Percentiles rank a stretch among this genome's conserved stretches.
Evolutionary conservation across 1,140 invertebrate genomes (phyloP).

Genomic region (Dendroctonus valens): DNA sequence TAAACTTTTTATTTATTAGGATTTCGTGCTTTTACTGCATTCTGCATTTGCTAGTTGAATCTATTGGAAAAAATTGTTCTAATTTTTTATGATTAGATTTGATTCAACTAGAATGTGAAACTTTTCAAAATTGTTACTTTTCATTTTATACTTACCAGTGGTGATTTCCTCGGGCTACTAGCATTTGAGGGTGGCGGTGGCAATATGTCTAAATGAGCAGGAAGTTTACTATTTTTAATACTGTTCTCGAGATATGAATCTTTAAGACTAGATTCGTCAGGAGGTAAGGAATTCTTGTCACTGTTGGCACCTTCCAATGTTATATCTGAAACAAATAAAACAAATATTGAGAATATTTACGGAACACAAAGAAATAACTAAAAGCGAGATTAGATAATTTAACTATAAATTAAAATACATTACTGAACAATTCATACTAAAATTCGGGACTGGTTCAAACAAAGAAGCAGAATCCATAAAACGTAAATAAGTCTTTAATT

Average conservation of each 20-base stretch:
- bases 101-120: not conserved
- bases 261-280: constrained; percentile 42
- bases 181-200: constrained; percentile 56
- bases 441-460: too few relatives aligned
- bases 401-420: too few relatives aligned
- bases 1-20: too few relatives aligned
- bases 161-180: constrained; percentile 59
- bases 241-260: constrained; percentile 38
- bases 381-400: too few relatives aligned
- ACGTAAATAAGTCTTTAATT: too few relatives aligned
- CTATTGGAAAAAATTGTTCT: too few relatives aligned
- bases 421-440: too few relatives aligned
- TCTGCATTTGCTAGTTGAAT: too few relatives aligned
- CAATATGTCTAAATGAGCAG: constrained; percentile 61
- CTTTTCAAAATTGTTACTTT: not conserved
- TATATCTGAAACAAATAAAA: constrained; percentile 14
- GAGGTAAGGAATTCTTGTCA: constrained; percentile 45
- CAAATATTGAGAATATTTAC: not conserved
- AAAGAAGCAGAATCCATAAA: too few relatives aligned
- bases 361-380: not conserved
- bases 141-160: constrained; percentile 57
- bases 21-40: too few relatives aligned
- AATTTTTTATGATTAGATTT: too few relatives aligned
- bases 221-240: constrained; percentile 49
- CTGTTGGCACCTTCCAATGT: constrained; percentile 39